phyloP scores from a whole-genome alignment of 2,113 vertebrate species.

The Rhadina sibilatrix region DNA sequence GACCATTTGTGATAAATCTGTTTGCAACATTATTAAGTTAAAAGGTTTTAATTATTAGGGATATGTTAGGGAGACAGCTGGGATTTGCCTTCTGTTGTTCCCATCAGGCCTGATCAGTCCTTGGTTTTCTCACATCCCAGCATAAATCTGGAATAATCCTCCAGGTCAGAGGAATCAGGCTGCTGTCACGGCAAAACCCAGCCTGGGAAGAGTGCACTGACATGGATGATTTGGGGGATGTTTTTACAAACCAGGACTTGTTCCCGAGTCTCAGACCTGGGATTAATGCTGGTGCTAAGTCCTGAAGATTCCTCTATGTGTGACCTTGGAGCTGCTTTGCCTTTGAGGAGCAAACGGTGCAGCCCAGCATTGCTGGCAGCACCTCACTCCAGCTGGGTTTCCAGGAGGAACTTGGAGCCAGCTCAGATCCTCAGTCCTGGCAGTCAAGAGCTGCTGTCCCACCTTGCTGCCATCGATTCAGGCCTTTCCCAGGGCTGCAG shows the following conservation, averaged over 20 bases:
- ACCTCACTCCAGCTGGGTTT: not conserved
- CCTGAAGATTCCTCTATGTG: not conserved
- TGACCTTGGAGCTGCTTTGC: not conserved
- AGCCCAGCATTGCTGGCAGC: fast-evolving
- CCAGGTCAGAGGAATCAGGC: not conserved
- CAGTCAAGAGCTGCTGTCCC: not conserved
- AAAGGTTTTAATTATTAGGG: slow-evolving; percentile 51
- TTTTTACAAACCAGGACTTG: not conserved
- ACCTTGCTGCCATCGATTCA: fast-evolving
- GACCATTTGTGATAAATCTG: not conserved
- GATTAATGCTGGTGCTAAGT: not conserved
- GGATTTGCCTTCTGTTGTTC: slow-evolving; percentile 41
- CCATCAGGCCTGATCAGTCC: not conserved
- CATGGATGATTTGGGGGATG: not conserved
- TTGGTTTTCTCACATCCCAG: not conserved
- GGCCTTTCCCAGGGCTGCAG: not conserved
- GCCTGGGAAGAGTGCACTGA: not conserved
- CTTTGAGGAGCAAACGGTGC: not conserved
- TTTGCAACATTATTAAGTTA: slow-evolving; percentile 37
- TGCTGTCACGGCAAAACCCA: not conserved
- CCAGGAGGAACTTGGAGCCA: not conserved
- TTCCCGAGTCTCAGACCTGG: not conserved
- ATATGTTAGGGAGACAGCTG: slow-evolving; percentile 28
- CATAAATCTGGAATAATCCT: slow-evolving; percentile 5
- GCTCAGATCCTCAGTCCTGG: not conserved